A percentile compares a stretch with the other conserved stretches of the same genome.
These are phyloP conservation scores for Electrophaes corylata DNA, from an alignment of 2,888 invertebrate species.

Conservation along the genomic window DNA sequence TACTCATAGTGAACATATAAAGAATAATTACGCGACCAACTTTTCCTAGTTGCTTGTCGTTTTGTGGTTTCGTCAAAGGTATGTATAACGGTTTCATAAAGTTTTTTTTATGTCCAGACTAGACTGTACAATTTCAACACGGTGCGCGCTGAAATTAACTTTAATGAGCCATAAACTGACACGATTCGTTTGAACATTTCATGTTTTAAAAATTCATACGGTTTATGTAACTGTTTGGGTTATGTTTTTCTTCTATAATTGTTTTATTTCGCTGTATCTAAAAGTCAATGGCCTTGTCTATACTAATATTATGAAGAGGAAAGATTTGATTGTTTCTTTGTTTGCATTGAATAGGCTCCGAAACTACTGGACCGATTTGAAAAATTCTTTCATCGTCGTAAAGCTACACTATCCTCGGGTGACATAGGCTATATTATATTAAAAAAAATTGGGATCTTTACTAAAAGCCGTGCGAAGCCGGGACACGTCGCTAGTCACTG, in stretches of 20 bases:
- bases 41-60: slow-evolving; percentile 1
- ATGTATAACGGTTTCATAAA: slow-evolving; percentile 22
- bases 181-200: slow-evolving; percentile 41
- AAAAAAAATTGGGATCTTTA: too few species aligned
- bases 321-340: too few species aligned
- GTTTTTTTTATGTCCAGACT: slow-evolving; percentile 5
- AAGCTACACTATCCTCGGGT: too few species aligned
- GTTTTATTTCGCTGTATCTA: not conserved
- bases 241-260: not conserved
- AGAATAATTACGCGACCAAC: not conserved
- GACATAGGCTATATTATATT: too few species aligned
- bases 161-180: slow-evolving; percentile 46
- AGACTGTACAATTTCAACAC: slow-evolving; percentile 44
- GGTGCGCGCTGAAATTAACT: slow-evolving; percentile 40
- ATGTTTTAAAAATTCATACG: slow-evolving; percentile 42
- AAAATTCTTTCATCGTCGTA: too few species aligned
- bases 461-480: too few species aligned
- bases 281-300: not conserved
- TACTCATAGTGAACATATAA: not conserved
- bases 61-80: slow-evolving; percentile 40
- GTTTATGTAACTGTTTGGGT: slow-evolving; percentile 21
- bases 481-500: too few species aligned
- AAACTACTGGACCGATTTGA: too few species aligned
- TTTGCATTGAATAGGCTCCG: too few species aligned
- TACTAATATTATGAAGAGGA: too few species aligned